A percentile compares a stretch with the other conserved stretches of the same genome.
Conservation (phyloP, 2,888 invertebrate species). For the Eudemis profundana region DNA sequence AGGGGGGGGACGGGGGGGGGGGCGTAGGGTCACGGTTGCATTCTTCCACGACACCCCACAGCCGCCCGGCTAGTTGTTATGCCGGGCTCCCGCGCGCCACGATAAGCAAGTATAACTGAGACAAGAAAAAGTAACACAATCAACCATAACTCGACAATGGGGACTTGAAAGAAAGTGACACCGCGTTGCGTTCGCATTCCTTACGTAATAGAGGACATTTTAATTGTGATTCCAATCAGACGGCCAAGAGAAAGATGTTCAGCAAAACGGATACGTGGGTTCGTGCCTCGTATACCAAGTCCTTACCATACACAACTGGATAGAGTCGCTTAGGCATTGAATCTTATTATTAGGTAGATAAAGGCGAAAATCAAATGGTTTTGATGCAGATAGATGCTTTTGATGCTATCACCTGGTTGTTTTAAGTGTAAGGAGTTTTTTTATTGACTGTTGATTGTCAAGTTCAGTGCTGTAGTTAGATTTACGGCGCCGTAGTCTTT, state of each 20-base stretch:
- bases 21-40: too few relatives aligned
- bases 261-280: constrained; percentile 74
- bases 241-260: constrained; percentile 78
- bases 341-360: neutral
- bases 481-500: too few relatives aligned
- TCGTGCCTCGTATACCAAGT: constrained; percentile 55
- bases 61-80: too few relatives aligned
- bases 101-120: neutral
- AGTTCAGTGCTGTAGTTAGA: constrained; percentile 24
- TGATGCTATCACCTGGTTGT: constrained; percentile 12
- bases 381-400: neutral
- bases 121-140: constrained; percentile 11
- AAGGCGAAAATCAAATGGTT: neutral
- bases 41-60: too few relatives aligned
- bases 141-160: constrained; percentile 11
- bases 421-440: constrained; percentile 12
- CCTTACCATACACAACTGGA: neutral
- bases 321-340: neutral
- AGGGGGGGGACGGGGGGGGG: too few relatives aligned
- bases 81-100: too few relatives aligned
- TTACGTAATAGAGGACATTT: constrained; percentile 73
- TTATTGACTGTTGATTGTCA: constrained; percentile 21
- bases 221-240: constrained; percentile 71
- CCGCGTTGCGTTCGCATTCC: constrained; percentile 69
- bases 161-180: constrained; percentile 72